Conservation (phyloP, 2,888 invertebrate genomes). For the Monochamus alternatus region DNA sequence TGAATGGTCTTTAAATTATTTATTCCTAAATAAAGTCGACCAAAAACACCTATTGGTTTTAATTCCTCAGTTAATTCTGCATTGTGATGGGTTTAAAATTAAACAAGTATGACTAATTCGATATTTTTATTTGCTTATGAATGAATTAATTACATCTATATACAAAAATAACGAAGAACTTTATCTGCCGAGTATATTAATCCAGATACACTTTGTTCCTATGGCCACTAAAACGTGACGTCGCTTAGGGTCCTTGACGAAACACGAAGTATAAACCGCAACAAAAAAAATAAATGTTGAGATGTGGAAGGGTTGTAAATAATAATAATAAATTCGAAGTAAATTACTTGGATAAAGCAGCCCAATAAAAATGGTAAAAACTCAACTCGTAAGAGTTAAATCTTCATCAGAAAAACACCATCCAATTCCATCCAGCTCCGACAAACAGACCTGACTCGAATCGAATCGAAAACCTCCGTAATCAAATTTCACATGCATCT, state of each 20-base stretch:
- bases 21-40: too few species aligned
- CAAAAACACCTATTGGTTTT: too few species aligned
- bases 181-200: background rate
- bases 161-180: constrained; percentile 15
- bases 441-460: background rate
- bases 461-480: background rate
- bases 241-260: background rate
- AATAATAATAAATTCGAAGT: background rate
- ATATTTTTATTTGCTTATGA: constrained; percentile 24
- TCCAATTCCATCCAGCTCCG: background rate
- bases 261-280: background rate
- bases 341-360: background rate
- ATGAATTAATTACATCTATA: constrained; percentile 3
- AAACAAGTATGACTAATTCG: too few species aligned
- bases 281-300: background rate
- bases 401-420: constrained; percentile 5
- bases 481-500: background rate
- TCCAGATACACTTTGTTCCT: background rate
- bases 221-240: constrained; percentile 28
- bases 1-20: too few species aligned
- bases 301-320: background rate
- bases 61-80: background rate
- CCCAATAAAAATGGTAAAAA: background rate
- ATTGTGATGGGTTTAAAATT: background rate
- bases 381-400: background rate